A percentile compares a stretch with the other conserved stretches of the same genome.
phyloP scores from a whole-genome alignment of 92 coral and sea anemone species.

The Epizoanthus rinbou region DNA sequence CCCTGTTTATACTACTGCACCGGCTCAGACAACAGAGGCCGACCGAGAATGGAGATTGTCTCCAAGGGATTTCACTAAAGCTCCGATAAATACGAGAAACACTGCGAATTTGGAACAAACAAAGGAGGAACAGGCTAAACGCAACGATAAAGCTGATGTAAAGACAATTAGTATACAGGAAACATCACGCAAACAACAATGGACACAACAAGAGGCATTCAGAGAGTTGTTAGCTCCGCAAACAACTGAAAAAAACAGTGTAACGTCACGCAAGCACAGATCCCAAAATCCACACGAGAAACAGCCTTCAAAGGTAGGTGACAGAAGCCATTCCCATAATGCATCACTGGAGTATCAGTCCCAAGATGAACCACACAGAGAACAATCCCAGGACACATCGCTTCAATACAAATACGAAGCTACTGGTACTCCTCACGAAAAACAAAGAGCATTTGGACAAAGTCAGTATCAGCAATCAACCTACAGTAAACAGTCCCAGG shows the following conservation, averaged over 20 bases:
- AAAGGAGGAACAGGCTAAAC: not conserved
- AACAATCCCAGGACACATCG: slow-evolving; percentile 9
- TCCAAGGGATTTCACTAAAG: slow-evolving; percentile 15
- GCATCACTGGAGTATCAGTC: not conserved
- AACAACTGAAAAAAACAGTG: not conserved
- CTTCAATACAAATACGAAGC: not conserved
- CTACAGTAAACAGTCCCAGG: not conserved
- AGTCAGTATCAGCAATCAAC: not conserved
- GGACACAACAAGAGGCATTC: not conserved
- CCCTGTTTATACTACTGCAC: not conserved
- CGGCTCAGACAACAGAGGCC: not conserved
- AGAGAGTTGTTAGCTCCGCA: not conserved
- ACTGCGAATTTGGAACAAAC: not conserved
- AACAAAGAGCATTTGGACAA: not conserved
- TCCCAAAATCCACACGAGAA: no score
- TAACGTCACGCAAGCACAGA: not conserved
- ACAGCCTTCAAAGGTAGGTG: not conserved
- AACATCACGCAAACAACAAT: not conserved
- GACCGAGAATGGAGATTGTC: slow-evolving; percentile 12
- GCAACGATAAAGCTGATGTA: not conserved
- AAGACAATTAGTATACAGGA: not conserved
- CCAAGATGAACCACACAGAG: not conserved
- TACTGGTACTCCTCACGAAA: no score
- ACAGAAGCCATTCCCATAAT: not conserved
- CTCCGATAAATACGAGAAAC: not conserved